Evolutionary conservation across 1,140 invertebrate species (phyloP).

Genomic region (Pseudomyrmex concolor): DNA sequence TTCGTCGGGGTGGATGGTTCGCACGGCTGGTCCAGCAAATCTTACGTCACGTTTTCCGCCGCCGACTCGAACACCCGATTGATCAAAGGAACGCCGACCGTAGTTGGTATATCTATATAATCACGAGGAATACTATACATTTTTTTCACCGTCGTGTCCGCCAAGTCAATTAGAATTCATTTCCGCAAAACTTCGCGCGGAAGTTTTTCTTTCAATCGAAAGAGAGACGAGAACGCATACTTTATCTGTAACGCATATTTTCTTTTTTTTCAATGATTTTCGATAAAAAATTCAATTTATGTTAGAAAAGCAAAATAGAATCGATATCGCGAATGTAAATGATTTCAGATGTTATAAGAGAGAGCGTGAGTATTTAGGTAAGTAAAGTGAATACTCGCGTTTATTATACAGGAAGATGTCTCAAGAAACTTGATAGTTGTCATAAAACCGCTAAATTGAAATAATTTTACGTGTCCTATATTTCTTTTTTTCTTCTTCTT

Average conservation of each 20-base stretch:
- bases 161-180: conserved; percentile 47
- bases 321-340: not conserved
- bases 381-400: not conserved
- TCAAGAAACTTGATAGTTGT: not conserved
- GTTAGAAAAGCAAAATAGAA: not conserved
- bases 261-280: not conserved
- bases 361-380: not conserved
- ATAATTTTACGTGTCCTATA: conserved; percentile 4
- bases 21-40: conserved; percentile 31
- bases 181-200: not conserved
- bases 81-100: conserved; percentile 59
- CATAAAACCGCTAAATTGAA: not conserved
- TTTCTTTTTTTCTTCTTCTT: not conserved
- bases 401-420: not conserved
- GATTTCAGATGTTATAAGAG: not conserved
- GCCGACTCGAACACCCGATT: conserved; percentile 42
- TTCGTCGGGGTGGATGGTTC: not conserved
- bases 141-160: conserved; percentile 17
- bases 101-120: not conserved
- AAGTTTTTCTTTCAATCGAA: conserved; percentile 37
- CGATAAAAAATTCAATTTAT: conserved; percentile 5
- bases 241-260: not conserved
- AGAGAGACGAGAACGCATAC: not conserved
- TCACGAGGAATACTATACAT: not conserved
- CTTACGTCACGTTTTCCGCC: conserved; percentile 59